Conservation (phyloP, 2,113 vertebrate genomes). For the Anthoscopus minutus region DNA sequence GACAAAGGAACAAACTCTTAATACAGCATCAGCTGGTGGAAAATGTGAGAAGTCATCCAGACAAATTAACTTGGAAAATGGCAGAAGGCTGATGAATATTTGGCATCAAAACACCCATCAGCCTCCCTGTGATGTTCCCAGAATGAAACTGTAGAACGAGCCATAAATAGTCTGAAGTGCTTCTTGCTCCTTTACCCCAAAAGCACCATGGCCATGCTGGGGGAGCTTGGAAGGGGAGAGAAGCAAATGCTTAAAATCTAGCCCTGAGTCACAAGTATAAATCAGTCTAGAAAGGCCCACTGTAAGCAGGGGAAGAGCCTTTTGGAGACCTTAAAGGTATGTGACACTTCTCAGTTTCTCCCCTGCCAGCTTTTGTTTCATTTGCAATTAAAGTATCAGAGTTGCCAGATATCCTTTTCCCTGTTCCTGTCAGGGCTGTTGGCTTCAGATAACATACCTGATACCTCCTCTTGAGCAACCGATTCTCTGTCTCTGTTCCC, state of each 20-base stretch:
- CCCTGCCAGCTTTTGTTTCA: conserved; percentile 2
- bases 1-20: conserved; percentile 19
- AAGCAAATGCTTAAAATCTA: neutral
- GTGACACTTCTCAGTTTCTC: neutral
- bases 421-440: neutral
- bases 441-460: neutral
- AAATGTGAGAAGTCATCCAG: conserved; percentile 4
- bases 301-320: neutral
- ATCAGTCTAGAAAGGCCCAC: neutral
- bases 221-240: neutral
- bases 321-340: neutral
- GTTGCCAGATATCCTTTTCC: neutral
- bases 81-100: conserved; percentile 33
- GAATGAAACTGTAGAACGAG: neutral
- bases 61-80: conserved; percentile 26
- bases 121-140: neutral
- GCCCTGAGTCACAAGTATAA: neutral
- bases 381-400: neutral
- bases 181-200: conserved; percentile 15
- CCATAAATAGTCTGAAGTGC: neutral
- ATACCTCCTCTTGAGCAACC: neutral
- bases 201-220: neutral
- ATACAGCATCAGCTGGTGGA: neutral
- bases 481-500: neutral
- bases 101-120: neutral